Percentiles rank a stretch among this genome's conserved stretches.
phyloP scores from a whole-genome alignment of 2,113 vertebrate species.

The Tinamus guttatus region DNA sequence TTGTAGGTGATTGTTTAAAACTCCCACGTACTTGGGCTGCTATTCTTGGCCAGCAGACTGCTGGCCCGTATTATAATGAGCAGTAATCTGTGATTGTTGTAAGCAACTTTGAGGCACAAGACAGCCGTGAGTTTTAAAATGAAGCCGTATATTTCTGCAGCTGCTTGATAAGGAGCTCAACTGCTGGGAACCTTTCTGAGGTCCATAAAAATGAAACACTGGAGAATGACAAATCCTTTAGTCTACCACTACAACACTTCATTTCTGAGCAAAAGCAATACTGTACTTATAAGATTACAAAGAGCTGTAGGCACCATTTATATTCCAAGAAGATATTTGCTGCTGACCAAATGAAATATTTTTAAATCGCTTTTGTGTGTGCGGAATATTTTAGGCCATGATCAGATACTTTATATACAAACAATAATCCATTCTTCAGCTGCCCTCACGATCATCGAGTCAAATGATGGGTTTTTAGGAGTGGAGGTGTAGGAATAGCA shows the following conservation, averaged over 20 bases:
- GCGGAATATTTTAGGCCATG: neutral
- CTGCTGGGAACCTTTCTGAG: constrained; percentile 20
- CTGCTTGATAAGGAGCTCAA: constrained; percentile 47
- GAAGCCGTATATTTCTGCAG: constrained; percentile 33
- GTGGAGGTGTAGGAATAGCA: neutral
- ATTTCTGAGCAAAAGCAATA: constrained; percentile 11
- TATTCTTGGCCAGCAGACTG: neutral
- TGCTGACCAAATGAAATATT: constrained; percentile 28
- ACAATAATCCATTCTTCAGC: constrained; percentile 13
- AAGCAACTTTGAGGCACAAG: neutral
- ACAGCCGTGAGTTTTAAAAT: neutral
- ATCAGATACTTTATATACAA: neutral
- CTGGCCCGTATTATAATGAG: neutral
- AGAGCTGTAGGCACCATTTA: neutral
- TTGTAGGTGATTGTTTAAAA: neutral
- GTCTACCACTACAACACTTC: neutral
- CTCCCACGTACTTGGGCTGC: neutral
- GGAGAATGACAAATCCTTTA: constrained; percentile 48
- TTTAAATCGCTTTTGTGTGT: neutral
- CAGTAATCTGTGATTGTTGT: neutral
- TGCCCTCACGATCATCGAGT: neutral
- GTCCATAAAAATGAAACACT: constrained; percentile 38
- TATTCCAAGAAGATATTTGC: neutral
- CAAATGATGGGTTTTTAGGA: neutral
- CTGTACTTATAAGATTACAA: constrained; percentile 19